A percentile compares a stretch with the other conserved stretches of the same genome.
Conservation (phyloP, 2,113 vertebrate genomes). For the Mellivora capensis region DNA sequence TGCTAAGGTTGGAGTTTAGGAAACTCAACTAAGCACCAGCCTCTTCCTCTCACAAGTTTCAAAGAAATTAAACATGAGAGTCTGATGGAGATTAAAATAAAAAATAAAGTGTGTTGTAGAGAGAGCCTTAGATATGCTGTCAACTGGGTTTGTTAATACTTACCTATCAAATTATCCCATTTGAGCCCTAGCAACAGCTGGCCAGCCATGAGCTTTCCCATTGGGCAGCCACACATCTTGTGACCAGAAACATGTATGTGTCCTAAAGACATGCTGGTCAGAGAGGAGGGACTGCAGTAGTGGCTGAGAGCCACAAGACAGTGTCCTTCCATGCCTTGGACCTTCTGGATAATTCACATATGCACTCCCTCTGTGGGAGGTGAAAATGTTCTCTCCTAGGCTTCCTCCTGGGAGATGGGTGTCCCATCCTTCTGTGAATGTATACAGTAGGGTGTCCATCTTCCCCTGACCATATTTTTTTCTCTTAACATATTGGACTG, state of each 20-base stretch:
- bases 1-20: neutral
- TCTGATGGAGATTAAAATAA: neutral
- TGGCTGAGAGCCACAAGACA: neutral
- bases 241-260: neutral
- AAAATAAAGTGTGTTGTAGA: neutral
- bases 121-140: neutral
- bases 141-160: neutral
- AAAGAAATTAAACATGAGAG: neutral
- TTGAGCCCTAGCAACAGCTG: neutral
- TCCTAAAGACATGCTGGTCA: neutral
- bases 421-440: neutral
- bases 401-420: neutral
- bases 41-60: neutral
- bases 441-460: neutral
- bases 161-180: neutral
- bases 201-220: neutral
- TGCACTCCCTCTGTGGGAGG: neutral
- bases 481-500: neutral
- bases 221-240: neutral
- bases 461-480: neutral
- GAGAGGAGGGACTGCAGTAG: neutral
- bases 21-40: neutral
- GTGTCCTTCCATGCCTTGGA: neutral
- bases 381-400: neutral
- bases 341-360: neutral